Evolutionary conservation across 2,113 vertebrate species (phyloP).

Genomic region (Phrynocephalus versicolor): DNA sequence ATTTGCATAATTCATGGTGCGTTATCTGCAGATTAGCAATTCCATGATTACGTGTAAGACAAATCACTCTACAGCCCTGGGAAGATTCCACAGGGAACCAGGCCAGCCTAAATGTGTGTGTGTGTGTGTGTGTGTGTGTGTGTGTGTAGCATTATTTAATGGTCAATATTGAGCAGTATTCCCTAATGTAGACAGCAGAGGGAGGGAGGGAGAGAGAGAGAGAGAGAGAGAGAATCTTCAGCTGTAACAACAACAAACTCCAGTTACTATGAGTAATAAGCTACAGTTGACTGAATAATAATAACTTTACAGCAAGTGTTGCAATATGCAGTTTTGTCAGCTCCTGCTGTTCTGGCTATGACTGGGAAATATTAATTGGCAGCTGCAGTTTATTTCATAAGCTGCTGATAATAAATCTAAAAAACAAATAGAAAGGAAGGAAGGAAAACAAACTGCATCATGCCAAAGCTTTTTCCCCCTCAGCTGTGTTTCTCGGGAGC

Average conservation of each 20-base stretch:
- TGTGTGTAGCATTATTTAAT: slow-evolving; percentile 1
- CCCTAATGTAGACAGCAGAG: background rate
- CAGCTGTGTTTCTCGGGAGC: background rate
- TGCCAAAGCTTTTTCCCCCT: background rate
- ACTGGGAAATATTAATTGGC: slow-evolving; percentile 41
- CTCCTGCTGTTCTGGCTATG: slow-evolving; percentile 35
- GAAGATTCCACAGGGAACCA: background rate
- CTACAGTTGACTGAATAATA: slow-evolving; percentile 40
- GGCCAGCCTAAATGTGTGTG: background rate
- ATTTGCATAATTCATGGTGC: slow-evolving; percentile 18
- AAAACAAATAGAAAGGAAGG: slow-evolving; percentile 8
- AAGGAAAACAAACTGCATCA: background rate
- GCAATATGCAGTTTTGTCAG: slow-evolving; percentile 33
- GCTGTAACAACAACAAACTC: slow-evolving; percentile 23
- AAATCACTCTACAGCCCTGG: background rate
- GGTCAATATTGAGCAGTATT: background rate
- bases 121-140: background rate
- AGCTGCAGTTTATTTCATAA: slow-evolving; percentile 34
- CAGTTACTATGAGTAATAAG: slow-evolving; percentile 39
- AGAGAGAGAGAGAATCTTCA: background rate
- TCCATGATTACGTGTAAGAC: background rate
- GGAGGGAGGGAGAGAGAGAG: background rate
- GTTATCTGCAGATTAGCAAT: background rate
- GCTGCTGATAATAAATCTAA: slow-evolving; percentile 34
- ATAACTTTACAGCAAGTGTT: slow-evolving; percentile 37